Evolutionary conservation across 2,888 invertebrate species (phyloP), one percentile per base, ranked within the genome.

Genomic region (Pseudoips prasinana): DNA sequence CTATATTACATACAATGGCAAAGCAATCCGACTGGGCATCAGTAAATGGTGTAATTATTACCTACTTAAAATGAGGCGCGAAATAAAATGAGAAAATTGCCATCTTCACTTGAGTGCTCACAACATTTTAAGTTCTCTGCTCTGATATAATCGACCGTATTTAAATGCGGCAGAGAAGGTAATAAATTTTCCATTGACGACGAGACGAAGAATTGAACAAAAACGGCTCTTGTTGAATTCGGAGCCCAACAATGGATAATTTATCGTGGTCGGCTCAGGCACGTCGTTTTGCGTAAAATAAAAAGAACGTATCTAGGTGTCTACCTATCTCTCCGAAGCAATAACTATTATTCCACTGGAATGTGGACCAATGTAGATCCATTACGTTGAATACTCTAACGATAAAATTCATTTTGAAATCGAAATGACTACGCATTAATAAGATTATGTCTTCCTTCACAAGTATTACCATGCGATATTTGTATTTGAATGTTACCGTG

Each of bases 121-220:
- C 60, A 73, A 73, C 74, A 76, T 78, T 83, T 64, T 72, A 77
- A 70, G 70, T 74, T 68, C 69, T 64, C 46, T 43, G 40, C 56
- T 45, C 58, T 57, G 73, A 75, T 78, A 82, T 82, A 84, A 84
- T 83, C 82, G 78, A 58, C 66, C 75, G 78, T 83, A 86, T 86
- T 86, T 81, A 76, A 85, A 85, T 86, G 79, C 75, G 72, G 72
- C 68, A 69, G 73, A 70, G 71, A 65, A 64, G 70, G 83, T 75
- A 78, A 87, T 87, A 86, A 86, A 86, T 87, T 86, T 78, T 58
- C 82, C 74, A 83, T 85, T 85, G 84, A 86, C 79, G 79, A 81
- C 73, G 73, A 81, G 76, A 73, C 80, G 78, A 83, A 83, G 86
- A 85, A 85, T 83, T 80, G 86, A 85, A 88, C 86, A 86, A 85